phyloP scores from a whole-genome alignment of 2,113 vertebrate genomes.

The Gallinago paraguaiae region DNA sequence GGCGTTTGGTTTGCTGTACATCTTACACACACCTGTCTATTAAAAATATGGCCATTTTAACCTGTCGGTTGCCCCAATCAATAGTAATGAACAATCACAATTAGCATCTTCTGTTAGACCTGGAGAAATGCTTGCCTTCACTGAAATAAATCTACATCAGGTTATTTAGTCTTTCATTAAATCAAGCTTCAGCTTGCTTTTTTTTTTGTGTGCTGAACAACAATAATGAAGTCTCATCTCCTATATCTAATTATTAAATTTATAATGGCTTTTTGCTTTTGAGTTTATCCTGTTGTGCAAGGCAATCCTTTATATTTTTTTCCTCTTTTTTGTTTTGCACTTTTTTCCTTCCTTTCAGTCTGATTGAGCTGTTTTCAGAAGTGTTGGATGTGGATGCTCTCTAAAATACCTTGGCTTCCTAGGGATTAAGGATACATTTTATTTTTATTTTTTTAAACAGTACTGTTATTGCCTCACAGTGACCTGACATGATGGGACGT shows the following conservation, averaged over 20 bases:
- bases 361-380: background rate
- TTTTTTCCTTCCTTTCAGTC: background rate
- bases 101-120: background rate
- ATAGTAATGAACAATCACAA: background rate
- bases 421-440: rapidly evolving
- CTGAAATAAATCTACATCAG: background rate
- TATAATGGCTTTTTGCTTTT: background rate
- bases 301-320: background rate
- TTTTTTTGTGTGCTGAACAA: background rate
- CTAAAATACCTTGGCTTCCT: background rate
- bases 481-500: background rate
- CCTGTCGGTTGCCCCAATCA: background rate
- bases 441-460: background rate
- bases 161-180: background rate
- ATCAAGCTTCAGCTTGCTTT: background rate
- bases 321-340: background rate
- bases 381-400: background rate
- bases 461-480: rapidly evolving
- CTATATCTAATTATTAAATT: background rate
- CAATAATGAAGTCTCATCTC: background rate
- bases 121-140: background rate
- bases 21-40: rapidly evolving
- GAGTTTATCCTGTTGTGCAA: background rate
- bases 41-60: background rate
- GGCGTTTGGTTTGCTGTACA: background rate